Evolutionary conservation across 2,113 vertebrate genomes (phyloP).

Genomic region (Chinchilla lanigera): DNA sequence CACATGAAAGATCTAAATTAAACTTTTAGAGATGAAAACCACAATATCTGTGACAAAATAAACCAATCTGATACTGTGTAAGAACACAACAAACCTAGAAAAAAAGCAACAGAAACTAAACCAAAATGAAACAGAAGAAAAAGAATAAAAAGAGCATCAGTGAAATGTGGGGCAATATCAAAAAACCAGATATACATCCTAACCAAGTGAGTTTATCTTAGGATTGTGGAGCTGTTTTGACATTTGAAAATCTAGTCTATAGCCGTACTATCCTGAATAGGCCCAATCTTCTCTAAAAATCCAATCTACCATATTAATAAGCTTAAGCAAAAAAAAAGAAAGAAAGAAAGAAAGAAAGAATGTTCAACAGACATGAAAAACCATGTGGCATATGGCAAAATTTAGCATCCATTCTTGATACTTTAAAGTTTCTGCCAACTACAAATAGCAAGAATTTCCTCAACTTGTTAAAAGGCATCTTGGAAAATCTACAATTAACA

Average conservation of each 20-base stretch:
- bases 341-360: not conserved
- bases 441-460: not conserved
- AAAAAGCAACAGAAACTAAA: not conserved
- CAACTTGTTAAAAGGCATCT: not conserved
- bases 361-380: not conserved
- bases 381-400: not conserved
- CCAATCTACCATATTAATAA: not conserved
- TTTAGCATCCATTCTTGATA: not conserved
- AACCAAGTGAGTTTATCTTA: not conserved
- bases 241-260: not conserved
- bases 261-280: not conserved
- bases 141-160: not conserved
- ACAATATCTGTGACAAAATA: not conserved
- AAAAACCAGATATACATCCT: not conserved
- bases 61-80: not conserved
- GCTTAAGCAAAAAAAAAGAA: no score
- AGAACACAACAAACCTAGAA: not conserved
- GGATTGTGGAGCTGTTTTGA: not conserved
- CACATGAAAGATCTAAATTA: not conserved
- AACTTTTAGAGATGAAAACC: not conserved
- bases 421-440: not conserved
- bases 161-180: not conserved
- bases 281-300: not conserved
- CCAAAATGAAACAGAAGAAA: not conserved
- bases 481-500: constrained; percentile 9